A percentile compares a stretch with the other conserved stretches of the same genome.
phyloP scores from a whole-genome alignment of 2,113 vertebrate genomes.

The Peucedramus taeniatus region DNA sequence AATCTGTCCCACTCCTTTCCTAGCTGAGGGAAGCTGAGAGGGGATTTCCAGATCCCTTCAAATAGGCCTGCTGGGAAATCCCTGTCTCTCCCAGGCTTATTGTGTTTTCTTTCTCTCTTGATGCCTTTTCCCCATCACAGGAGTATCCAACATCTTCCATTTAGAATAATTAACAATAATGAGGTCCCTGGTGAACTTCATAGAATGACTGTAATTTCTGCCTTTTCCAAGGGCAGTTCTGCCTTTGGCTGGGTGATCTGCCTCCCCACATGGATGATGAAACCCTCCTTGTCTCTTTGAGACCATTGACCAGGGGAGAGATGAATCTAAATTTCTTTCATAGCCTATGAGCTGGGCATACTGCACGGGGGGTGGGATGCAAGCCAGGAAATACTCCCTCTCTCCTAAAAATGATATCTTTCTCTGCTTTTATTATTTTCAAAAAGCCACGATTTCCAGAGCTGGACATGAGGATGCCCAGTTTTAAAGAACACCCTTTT shows the following conservation, averaged over 20 bases:
- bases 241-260: not conserved
- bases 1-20: not conserved
- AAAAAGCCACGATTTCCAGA: not conserved
- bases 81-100: not conserved
- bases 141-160: not conserved
- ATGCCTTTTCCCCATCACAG: not conserved
- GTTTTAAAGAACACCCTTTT: not conserved
- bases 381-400: not conserved
- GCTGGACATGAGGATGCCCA: fast-evolving
- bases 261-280: fast-evolving
- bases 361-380: fast-evolving
- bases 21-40: not conserved
- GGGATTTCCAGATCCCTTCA: not conserved
- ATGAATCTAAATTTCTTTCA: not conserved
- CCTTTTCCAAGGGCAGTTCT: not conserved
- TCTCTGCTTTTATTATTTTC: not conserved
- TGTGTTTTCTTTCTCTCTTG: not conserved
- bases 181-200: not conserved
- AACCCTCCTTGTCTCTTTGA: not conserved
- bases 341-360: not conserved
- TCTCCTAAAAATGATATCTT: not conserved
- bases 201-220: not conserved
- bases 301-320: not conserved
- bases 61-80: not conserved
- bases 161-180: conserved; percentile 14